Evolutionary conservation across 2,797 vertebrate genomes (phyloP), one percentile per base, ranked within the genome.

Genomic region (Enteromius unitaeniatus): DNA sequence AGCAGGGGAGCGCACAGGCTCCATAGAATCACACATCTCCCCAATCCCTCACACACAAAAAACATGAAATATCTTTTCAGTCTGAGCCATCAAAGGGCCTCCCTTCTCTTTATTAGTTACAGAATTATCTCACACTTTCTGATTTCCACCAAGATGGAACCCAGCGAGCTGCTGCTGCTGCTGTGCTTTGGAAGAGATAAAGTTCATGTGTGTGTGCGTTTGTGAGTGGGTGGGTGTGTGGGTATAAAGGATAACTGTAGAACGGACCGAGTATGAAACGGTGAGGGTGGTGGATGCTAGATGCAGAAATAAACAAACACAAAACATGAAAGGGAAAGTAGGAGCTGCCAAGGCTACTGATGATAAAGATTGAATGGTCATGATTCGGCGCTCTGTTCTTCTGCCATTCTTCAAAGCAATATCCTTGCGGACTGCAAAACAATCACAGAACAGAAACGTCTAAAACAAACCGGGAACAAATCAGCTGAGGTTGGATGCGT

Each of bases 31-130:
- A 92, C 96, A 96, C 96, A 95, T 96, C 95, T 95, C 82, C 70
- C 84, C 82, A 97, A 97, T 97, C 96, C 96, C 96, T 96, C 96
- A 97, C 95, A 96, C 95, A 95, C 87, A 90, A 91, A 94, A 97
- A 97, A 97, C 97, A 97, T 96, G 95, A 97, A 96, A 97, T 96
- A 96, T 98, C 96, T 98, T 97, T 99, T 97, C 97, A 97, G 97
- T 95, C 93, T 94, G 91, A 96, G 95, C 94, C 96, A 96, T 97
- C 96, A 97, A 97, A 97, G 95, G 93, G 78, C 86, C 91, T 86
- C 92, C 93, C 93, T 97, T 97, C 95, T 96, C 93, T 96, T 97
- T 97, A 96, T 97, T 97, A 97, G 96, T 96, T 96, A 96, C 96
- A 97, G 96, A 97, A 96, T 96, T 96, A 96, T 96, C 96, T 96